Evolutionary conservation across 2,888 invertebrate species (phyloP).

Genomic region (Bellardia pandia): DNA sequence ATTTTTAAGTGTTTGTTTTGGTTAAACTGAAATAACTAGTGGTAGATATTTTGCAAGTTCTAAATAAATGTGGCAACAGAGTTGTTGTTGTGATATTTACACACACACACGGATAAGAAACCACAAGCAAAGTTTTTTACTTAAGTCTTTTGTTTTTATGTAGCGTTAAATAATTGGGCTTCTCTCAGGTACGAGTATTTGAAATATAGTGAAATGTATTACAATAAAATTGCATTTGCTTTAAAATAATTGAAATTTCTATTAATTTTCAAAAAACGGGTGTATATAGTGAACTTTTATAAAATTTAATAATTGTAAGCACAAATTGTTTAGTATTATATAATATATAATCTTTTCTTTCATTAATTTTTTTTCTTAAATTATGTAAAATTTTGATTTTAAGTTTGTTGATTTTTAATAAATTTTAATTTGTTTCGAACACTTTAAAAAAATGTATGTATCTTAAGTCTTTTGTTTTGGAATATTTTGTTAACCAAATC

Average conservation of each 20-base stretch:
- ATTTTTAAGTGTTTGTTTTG: slow-evolving; percentile 9
- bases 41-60: slow-evolving; percentile 37
- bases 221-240: too few species aligned
- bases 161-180: neutral
- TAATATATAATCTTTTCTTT: too few species aligned
- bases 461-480: slow-evolving; percentile 47
- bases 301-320: too few species aligned
- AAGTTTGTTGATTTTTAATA: too few species aligned
- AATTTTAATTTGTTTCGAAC: too few species aligned
- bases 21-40: neutral
- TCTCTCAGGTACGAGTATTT: neutral
- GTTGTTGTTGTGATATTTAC: neutral
- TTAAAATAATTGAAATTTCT: too few species aligned
- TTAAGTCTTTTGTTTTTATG: slow-evolving; percentile 49
- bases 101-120: neutral
- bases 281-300: too few species aligned
- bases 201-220: neutral
- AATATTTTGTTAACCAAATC: neutral
- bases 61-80: slow-evolving; percentile 18
- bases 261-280: too few species aligned
- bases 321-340: too few species aligned
- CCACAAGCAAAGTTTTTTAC: slow-evolving; percentile 23
- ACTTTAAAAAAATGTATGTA: neutral
- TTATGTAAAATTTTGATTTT: too few species aligned
- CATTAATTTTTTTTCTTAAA: too few species aligned